Conservation (phyloP, 35 echinoderm and acorn worm genomes). For the Ophiothrix spiculata region DNA sequence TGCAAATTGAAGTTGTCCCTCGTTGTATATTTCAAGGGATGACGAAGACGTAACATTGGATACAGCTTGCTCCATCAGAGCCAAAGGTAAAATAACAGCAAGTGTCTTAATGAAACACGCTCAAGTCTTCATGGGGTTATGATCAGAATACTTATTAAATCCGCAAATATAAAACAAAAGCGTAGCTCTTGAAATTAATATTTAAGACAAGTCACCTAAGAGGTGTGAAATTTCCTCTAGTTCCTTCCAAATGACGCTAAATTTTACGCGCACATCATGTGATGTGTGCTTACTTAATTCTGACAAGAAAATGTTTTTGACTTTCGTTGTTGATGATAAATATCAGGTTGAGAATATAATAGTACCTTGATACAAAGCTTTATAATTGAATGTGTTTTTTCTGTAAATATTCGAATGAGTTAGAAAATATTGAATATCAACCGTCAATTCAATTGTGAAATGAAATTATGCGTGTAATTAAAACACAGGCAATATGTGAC, state of each 20-base stretch:
- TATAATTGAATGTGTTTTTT: not conserved
- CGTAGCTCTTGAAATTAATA: not conserved
- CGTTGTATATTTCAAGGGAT: too few relatives aligned
- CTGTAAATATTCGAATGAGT: not conserved
- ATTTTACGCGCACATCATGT: conserved; percentile 1
- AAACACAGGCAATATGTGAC: too few relatives aligned
- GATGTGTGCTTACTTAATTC: not conserved
- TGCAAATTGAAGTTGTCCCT: not conserved
- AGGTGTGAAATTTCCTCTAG: not conserved
- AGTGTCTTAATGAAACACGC: not conserved
- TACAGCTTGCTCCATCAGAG: too few relatives aligned
- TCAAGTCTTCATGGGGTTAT: not conserved
- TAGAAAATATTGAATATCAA: not conserved
- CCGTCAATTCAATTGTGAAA: not conserved
- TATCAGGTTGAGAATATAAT: not conserved
- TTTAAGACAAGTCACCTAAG: not conserved
- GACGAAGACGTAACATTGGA: too few relatives aligned
- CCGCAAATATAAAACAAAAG: not conserved
- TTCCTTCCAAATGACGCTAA: conserved; percentile 1
- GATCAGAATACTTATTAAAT: conserved; percentile 1
- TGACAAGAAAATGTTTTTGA: not conserved
- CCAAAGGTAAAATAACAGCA: not conserved
- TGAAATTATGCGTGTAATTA: conserved; percentile 2
- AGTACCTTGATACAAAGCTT: not conserved
- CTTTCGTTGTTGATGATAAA: not conserved